Percentiles rank a stretch among this genome's conserved stretches.
Evolutionary conservation across 2,888 invertebrate species (phyloP).

Genomic region (Spialia ferax): DNA sequence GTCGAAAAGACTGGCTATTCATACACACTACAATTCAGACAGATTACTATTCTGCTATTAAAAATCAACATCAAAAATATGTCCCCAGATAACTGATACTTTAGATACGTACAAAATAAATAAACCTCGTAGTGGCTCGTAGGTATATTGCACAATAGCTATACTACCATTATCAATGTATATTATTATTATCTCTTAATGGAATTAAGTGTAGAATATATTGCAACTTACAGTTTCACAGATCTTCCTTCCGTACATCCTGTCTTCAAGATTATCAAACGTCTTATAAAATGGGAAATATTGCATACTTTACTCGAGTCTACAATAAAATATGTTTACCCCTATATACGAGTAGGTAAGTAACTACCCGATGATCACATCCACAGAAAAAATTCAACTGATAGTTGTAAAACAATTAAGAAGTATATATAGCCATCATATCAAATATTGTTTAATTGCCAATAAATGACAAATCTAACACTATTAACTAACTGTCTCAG

Average conservation of each 20-base stretch:
- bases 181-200: too few relatives aligned
- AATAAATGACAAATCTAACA: conserved; percentile 57
- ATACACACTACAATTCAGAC: too few relatives aligned
- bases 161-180: too few relatives aligned
- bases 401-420: conserved; percentile 49
- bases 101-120: too few relatives aligned
- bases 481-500: conserved; percentile 66
- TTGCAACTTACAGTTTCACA: conserved; percentile 23
- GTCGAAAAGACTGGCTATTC: too few relatives aligned
- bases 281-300: background rate
- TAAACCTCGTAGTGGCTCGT: too few relatives aligned
- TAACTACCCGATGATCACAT: conserved; percentile 5
- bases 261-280: background rate
- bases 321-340: background rate
- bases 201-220: background rate
- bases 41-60: too few relatives aligned
- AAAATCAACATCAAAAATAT: too few relatives aligned
- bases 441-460: conserved; percentile 65
- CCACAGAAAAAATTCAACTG: conserved; percentile 50
- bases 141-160: too few relatives aligned
- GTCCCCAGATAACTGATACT: too few relatives aligned
- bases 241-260: conserved; percentile 11
- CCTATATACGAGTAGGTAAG: background rate
- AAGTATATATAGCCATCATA: conserved; percentile 63
- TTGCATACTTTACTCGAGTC: background rate